These are phyloP conservation scores for Steinernema feltiae DNA, from an alignment of 1,140 invertebrate genomes.

Conservation along the genomic window DNA sequence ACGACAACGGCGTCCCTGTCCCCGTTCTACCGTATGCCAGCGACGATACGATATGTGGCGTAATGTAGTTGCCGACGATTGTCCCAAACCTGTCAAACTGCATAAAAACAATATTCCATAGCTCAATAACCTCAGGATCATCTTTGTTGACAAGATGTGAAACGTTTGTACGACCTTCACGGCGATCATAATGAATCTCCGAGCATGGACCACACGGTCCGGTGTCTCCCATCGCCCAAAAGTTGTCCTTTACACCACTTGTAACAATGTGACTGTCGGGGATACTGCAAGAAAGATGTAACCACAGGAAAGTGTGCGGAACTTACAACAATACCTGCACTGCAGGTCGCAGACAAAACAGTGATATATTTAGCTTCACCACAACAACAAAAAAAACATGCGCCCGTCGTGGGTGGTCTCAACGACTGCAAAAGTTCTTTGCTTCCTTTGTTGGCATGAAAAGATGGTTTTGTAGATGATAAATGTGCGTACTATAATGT, in stretches of 20 bases:
- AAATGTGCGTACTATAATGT: too few relatives aligned
- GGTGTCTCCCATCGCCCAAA: slow-evolving; percentile 71
- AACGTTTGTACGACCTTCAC: slow-evolving; percentile 78
- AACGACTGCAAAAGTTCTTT: too few relatives aligned
- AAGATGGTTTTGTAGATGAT: too few relatives aligned
- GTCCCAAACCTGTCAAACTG: slow-evolving; percentile 87
- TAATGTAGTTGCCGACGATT: too few relatives aligned
- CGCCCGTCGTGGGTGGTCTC: too few relatives aligned
- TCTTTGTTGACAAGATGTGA: slow-evolving; percentile 89
- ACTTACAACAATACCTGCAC: too few relatives aligned
- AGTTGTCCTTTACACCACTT: slow-evolving; percentile 77
- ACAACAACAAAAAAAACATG: too few relatives aligned
- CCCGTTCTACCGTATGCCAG: background rate
- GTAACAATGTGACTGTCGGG: slow-evolving; percentile 69
- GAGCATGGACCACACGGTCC: slow-evolving; percentile 75
- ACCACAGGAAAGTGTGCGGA: too few relatives aligned
- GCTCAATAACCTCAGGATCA: slow-evolving; percentile 93
- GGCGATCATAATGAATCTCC: slow-evolving; percentile 93
- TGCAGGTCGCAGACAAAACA: too few relatives aligned
- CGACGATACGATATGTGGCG: too few relatives aligned
- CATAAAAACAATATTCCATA: slow-evolving; percentile 99
- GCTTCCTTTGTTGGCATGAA: too few relatives aligned
- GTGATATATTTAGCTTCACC: too few relatives aligned
- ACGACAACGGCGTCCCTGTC: background rate
- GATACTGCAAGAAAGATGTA: slow-evolving; percentile 64